Base-by-base conservation (phyloP, 2,113 vertebrate genomes). In the Zingel zingel region DNA sequence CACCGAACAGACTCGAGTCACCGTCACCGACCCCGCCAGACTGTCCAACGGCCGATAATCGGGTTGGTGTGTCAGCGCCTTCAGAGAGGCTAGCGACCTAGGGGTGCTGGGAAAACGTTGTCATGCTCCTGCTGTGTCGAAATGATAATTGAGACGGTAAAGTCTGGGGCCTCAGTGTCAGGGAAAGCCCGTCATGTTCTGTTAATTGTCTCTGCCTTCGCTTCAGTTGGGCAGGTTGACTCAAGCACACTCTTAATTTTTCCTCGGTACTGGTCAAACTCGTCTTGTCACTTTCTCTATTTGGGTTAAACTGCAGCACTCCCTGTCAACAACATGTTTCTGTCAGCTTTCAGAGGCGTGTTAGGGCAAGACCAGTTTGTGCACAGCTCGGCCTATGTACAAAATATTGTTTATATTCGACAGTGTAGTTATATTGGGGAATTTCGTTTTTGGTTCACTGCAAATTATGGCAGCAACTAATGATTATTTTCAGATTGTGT, bases 221-320 rank as follows among this genome's bases (percentile, higher is more conserved):
- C 54, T 74, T 23, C 21, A 36, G 63, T 50, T 11, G 57, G 53
- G 74, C 1, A 3, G 21, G 58, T 78, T 63, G 27, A 4, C 54
- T 65, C 3, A 13, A 16, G 16, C 54, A 39, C 48, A 13, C 39
- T 4, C 12, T 53, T 53, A 2, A 0, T 21, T 25, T 66, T 33
- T 16, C n/a, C 53, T 27, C 3, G 1, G 3, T 67, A 83, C 90
- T 77, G 82, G 86, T 90, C 79, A 58, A 73, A 93, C 93, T 62
- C 0, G 94, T 93, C 73, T 3, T 11, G 77, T 86, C 76, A 79
- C 92, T 85, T 87, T 88, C 76, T 76, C 76, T 76, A 21, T 76
- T 43, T 23, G 25, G 51, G 70, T 54, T 83, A 58, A 64, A 69
- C 74, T 3, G n/a, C 48, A 79, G 58, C 82, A 72, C 83, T 76